phyloP scores from a whole-genome alignment of 2,113 vertebrate species.

The Vulpes lagopus region DNA sequence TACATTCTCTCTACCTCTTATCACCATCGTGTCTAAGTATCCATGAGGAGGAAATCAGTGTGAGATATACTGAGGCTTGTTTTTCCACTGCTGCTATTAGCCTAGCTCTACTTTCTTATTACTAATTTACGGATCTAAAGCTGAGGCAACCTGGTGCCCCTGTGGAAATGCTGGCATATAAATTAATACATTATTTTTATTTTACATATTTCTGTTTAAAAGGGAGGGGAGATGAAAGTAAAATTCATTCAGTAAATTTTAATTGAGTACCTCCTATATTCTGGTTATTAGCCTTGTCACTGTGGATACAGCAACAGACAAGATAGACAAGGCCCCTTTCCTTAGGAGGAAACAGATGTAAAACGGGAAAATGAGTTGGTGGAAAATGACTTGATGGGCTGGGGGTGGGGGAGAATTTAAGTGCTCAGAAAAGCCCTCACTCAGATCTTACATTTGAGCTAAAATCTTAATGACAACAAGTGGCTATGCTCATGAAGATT shows the following conservation, averaged over 20 bases:
- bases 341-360: neutral
- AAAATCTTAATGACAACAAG: neutral
- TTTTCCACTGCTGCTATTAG: neutral
- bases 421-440: neutral
- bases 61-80: neutral
- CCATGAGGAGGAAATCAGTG: neutral
- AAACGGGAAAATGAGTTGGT: neutral
- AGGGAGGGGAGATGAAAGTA: neutral
- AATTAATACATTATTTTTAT: neutral
- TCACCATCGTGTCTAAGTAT: neutral
- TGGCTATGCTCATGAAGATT: neutral
- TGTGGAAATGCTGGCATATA: neutral
- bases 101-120: neutral
- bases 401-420: neutral
- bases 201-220: constrained; percentile 37
- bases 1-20: neutral
- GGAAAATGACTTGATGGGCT: neutral
- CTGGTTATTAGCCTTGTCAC: neutral
- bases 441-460: neutral
- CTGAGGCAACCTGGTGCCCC: neutral
- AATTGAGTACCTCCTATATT: neutral
- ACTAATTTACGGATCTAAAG: neutral
- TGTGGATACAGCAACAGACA: neutral
- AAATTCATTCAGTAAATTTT: neutral
- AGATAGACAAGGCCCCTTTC: neutral